A percentile compares a stretch with the other conserved stretches of the same genome.
These are phyloP conservation scores for Ophraella communa DNA, from an alignment of 2,888 invertebrate genomes.

Conservation along the genomic window DNA sequence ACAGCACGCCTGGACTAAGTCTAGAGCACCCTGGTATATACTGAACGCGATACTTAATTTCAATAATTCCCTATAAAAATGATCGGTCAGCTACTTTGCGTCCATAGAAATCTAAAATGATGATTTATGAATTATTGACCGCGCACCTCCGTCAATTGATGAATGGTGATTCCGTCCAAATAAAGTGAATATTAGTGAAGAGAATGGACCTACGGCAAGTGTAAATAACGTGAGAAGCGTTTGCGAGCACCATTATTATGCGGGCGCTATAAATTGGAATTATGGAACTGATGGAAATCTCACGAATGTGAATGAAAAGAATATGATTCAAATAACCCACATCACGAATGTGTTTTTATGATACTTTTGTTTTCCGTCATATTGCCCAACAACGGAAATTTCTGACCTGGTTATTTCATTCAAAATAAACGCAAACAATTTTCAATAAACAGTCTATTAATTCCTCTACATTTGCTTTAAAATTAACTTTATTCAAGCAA, in stretches of 20 bases:
- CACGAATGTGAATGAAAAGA: slow-evolving; percentile 38
- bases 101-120: background rate
- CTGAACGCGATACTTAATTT: background rate
- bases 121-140: slow-evolving; percentile 1
- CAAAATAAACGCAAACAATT: too few species aligned
- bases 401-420: too few species aligned
- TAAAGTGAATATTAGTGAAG: slow-evolving; percentile 3
- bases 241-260: slow-evolving; percentile 27
- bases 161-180: slow-evolving; percentile 10
- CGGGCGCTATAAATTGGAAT: slow-evolving; percentile 43
- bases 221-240: slow-evolving; percentile 43
- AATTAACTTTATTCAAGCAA: too few species aligned
- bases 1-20: too few species aligned
- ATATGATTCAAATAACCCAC: slow-evolving; percentile 45
- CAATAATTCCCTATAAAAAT: background rate
- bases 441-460: too few species aligned
- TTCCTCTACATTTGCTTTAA: too few species aligned
- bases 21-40: background rate
- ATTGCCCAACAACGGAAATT: slow-evolving; percentile 21
- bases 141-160: slow-evolving; percentile 11
- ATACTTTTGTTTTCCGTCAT: slow-evolving; percentile 16
- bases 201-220: slow-evolving; percentile 37
- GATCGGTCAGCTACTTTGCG: background rate
- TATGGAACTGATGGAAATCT: slow-evolving; percentile 42
- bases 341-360: slow-evolving; percentile 32